Conservation (phyloP, 2,888 invertebrate species). For the Lobophora halterata region DNA sequence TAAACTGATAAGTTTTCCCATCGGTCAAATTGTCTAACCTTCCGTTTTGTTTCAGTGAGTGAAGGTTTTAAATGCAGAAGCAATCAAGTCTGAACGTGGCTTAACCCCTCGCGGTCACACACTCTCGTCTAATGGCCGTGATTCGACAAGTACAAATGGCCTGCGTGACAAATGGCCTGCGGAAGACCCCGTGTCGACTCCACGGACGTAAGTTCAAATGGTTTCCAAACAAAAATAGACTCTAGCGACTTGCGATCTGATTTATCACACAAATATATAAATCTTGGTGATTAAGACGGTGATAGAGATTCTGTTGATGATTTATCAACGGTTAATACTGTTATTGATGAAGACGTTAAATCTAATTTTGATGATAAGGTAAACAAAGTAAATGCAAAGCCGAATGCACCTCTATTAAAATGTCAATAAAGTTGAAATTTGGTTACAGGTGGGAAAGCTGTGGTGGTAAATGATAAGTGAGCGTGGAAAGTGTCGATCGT, state of each 20-base stretch:
- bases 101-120: constrained; percentile 76
- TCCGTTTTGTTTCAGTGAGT: constrained; percentile 43
- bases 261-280: constrained; percentile 27
- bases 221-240: constrained; percentile 59
- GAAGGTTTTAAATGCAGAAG: constrained; percentile 41
- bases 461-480: constrained; percentile 60
- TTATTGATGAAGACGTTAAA: constrained; percentile 27
- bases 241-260: constrained; percentile 48
- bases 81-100: constrained; percentile 58
- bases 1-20: no score
- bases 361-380: constrained; percentile 18
- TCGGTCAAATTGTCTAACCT: background rate
- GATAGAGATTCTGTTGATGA: constrained; percentile 27
- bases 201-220: constrained; percentile 64
- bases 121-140: constrained; percentile 80
- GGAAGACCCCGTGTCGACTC: constrained; percentile 69
- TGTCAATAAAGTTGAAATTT: constrained; percentile 47
- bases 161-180: constrained; percentile 77
- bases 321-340: constrained; percentile 21
- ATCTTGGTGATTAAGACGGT: constrained; percentile 24
- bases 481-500: constrained; percentile 60
- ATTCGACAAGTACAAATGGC: constrained; percentile 82
- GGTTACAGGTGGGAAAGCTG: constrained; percentile 27
- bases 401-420: constrained; percentile 19
- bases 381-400: constrained; percentile 5